A percentile compares a stretch with the other conserved stretches of the same genome.
Conservation (phyloP, 1,140 invertebrate species). For the Penaeus indicus region DNA sequence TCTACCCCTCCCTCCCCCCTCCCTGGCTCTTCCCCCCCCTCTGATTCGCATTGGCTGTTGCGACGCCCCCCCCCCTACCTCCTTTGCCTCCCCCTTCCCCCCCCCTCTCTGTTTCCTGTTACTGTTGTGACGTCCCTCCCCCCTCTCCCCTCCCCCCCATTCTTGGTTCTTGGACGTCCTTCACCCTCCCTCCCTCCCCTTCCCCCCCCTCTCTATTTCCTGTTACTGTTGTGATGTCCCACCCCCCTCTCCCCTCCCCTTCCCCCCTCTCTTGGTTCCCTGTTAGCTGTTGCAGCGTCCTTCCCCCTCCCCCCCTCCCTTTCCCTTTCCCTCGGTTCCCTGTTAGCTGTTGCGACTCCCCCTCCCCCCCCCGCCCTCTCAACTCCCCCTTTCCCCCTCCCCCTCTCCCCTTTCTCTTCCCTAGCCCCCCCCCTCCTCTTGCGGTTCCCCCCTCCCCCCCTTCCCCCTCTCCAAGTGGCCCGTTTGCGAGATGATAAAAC, state of each 20-base stretch:
- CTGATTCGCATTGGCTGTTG: background rate
- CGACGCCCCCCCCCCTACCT: background rate
- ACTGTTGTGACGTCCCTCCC: background rate
- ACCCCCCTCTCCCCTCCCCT: background rate
- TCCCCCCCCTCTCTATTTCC: too few species aligned
- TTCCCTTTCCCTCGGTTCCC: too few species aligned
- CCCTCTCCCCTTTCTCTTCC: too few species aligned
- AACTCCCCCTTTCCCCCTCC: background rate
- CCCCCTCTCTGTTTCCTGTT: background rate
- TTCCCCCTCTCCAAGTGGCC: background rate
- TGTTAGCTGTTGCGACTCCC: background rate
- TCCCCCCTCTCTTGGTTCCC: too few species aligned
- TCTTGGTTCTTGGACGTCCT: background rate
- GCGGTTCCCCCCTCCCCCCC: background rate
- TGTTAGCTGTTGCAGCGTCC: background rate
- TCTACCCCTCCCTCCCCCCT: conserved; percentile 2
- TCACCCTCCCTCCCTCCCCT: too few species aligned
- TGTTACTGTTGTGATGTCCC: background rate
- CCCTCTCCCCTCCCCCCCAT: background rate
- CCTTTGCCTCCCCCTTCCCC: conserved; percentile 1
- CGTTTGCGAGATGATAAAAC: background rate
- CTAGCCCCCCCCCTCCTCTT: background rate
- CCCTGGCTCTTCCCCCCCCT: background rate
- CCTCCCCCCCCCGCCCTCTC: background rate
- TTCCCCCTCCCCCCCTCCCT: conserved; percentile 8